Evolutionary conservation across 1,140 invertebrate species (phyloP), one percentile per base, ranked within the genome.

Genomic region (Cydia fagiglandana): DNA sequence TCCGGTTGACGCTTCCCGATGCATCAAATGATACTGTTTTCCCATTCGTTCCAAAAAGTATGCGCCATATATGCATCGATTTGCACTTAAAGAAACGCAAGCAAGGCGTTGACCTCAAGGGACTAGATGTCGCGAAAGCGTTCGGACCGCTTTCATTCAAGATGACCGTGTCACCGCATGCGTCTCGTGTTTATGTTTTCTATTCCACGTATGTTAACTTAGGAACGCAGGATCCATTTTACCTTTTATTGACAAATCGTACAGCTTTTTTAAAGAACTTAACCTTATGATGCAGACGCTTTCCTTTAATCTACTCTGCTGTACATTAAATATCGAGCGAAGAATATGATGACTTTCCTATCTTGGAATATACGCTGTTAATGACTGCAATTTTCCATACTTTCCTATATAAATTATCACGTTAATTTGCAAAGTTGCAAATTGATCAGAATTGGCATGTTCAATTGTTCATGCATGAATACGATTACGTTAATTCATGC

Each of bases 91-190:
- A 70, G 30, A 70, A 70, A 70, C 17, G 66, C 17, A 70, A 70
- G 34, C 66, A 66, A 70, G 66, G n/a, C 66, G 66, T 70, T 70
- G 66, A 70, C 66, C 66, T n/a, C 30, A 70, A 70, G 66, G 66
- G 66, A 70, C n/a, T 38, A 70, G 66, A 70, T 38, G 34, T 70
- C 66, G 66, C 66, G 66, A 70, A 70, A 70, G 66, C 66, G 66
- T 70, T 38, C 66, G 34, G 66, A 70, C 66, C 30, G 66, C 66
- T 70, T 70, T 70, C 66, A 70, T 70, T 70, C 66, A 17, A 34
- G 66, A 38, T 70, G 66, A 70, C 66, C 66, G 66, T 70, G 66
- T 70, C 66, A 70, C 34, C 28, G 28, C 64, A 17, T 41, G 30
- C 64, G 12, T 66, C 66, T 70, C 30, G 4, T 41, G 66, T 41